These are phyloP conservation scores for Aplocera efformata DNA, from an alignment of 2,888 invertebrate species.

Conservation along the genomic window DNA sequence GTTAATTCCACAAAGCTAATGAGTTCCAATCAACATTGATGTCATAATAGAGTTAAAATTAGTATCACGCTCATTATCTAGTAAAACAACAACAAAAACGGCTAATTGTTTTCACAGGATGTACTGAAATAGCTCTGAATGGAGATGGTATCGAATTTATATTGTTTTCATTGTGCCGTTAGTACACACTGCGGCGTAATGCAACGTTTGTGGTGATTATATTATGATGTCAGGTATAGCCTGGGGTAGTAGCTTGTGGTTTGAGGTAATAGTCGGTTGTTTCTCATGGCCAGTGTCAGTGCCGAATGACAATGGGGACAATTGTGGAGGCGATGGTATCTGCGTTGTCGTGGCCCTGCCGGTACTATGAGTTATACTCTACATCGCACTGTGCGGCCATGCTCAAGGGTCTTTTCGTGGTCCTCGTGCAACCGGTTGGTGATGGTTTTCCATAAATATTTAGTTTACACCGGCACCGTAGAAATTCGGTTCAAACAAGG, in stretches of 20 bases:
- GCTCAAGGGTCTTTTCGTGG: constrained; percentile 47
- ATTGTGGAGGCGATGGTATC: constrained; percentile 52
- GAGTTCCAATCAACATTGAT: not conserved
- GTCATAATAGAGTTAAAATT: constrained; percentile 10
- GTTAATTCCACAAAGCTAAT: not conserved
- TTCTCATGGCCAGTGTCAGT: constrained; percentile 49
- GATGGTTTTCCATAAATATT: too few relatives aligned
- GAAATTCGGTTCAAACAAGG: too few relatives aligned
- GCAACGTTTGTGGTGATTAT: constrained; percentile 27
- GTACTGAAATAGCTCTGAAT: constrained; percentile 30
- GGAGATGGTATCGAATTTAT: constrained; percentile 16
- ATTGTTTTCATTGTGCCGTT: constrained; percentile 23
- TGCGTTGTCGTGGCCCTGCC: constrained; percentile 31
- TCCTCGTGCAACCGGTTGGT: constrained; percentile 50
- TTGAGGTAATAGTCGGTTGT: constrained; percentile 16
- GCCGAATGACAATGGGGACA: constrained; percentile 44
- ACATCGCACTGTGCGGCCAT: constrained; percentile 36
- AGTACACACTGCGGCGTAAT: constrained; percentile 24
- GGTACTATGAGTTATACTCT: constrained; percentile 35
- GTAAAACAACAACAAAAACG: constrained; percentile 17
- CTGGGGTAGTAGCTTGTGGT: constrained; percentile 16
- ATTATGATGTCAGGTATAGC: constrained; percentile 20
- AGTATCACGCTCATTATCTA: constrained; percentile 13
- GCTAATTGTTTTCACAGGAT: constrained; percentile 35
- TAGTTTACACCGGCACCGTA: too few relatives aligned